Percentiles rank a stretch among this genome's conserved stretches.
These are phyloP conservation scores for Mixornis gularis DNA, from an alignment of 2,113 vertebrate genomes.

Conservation along the genomic window DNA sequence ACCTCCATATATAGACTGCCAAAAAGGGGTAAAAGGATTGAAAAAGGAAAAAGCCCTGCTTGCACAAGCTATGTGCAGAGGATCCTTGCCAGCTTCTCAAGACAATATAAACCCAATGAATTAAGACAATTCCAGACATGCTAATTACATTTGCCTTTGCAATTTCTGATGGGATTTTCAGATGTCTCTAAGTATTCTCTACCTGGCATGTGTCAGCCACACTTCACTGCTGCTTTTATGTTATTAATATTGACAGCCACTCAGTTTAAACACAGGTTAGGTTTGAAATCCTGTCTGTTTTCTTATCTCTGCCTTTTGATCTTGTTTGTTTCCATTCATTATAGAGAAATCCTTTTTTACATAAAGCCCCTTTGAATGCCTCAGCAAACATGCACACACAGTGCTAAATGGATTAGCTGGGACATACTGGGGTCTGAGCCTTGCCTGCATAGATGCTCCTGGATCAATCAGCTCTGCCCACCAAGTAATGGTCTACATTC, in stretches of 20 bases:
- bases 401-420: slow-evolving; percentile 37
- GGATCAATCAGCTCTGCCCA: neutral
- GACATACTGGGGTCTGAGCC: neutral
- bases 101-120: neutral
- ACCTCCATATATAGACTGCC: neutral
- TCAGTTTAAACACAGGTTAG: slow-evolving; percentile 54
- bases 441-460: neutral
- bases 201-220: slow-evolving; percentile 4
- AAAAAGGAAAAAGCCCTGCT: neutral
- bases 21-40: neutral
- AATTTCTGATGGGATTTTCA: slow-evolving; percentile 49
- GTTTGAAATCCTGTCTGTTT: slow-evolving; percentile 55
- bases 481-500: neutral
- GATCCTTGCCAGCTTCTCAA: neutral
- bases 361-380: slow-evolving; percentile 26
- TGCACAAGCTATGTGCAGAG: neutral
- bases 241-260: slow-evolving; percentile 60
- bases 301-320: slow-evolving; percentile 59
- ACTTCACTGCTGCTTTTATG: slow-evolving; percentile 38
- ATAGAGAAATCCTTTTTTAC: slow-evolving; percentile 37
- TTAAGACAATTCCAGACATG: slow-evolving; percentile 40
- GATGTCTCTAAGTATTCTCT: slow-evolving; percentile 24
- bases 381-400: slow-evolving; percentile 23
- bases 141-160: slow-evolving; percentile 20
- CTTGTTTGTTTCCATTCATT: slow-evolving; percentile 51